Evolutionary conservation across 2,888 invertebrate genomes (phyloP), one percentile per base, ranked within the genome.

Genomic region (Oxycera nigricornis): DNA sequence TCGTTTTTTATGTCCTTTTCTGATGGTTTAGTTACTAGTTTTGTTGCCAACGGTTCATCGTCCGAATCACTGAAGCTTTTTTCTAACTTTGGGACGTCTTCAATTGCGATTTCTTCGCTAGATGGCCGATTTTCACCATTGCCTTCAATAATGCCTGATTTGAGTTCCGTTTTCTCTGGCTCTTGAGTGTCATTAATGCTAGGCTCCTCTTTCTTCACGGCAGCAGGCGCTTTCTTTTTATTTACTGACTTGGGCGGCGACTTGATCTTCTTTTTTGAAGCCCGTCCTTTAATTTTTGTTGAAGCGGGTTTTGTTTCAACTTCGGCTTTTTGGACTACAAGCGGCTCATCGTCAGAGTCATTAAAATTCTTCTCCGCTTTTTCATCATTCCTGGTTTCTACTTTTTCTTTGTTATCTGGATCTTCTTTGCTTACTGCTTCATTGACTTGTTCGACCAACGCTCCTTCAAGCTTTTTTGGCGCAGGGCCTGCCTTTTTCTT

Each of bases 271-370:
- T 39, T 65, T 28, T 72, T 67, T 17, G 28, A 22, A 9, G 17
- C 17, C 4, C 11, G 50, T 26, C 65, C 67, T 30, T 74, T 76
- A 20, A 26, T 7, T 9, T 39, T 31, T 11, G 20, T 6, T 35
- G 77, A 24, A 76, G 76, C 9, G 73, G 24, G 46, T 14, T 41
- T 72, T 73, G 74, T 73, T 77, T 76, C 35, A 28, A 74, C 67
- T 72, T 70, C 70, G 24, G 17, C 20, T 70, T 70, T 70, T 31
- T 70, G 70, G 73, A 85, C 85, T 22, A 88, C 89, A 70, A 91
- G 80, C 9, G 90, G 90, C 80, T 91, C 91, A 79, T 91, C 91
- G 79, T 91, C 91, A 1, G 90, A 90, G 80, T 90, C 90, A 79
- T 87, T 88, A 75, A 89, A 89, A 78, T 85, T 87, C 76, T 85